Base-by-base conservation (phyloP, 2,888 invertebrate genomes). In the Brenthis daphne region DNA sequence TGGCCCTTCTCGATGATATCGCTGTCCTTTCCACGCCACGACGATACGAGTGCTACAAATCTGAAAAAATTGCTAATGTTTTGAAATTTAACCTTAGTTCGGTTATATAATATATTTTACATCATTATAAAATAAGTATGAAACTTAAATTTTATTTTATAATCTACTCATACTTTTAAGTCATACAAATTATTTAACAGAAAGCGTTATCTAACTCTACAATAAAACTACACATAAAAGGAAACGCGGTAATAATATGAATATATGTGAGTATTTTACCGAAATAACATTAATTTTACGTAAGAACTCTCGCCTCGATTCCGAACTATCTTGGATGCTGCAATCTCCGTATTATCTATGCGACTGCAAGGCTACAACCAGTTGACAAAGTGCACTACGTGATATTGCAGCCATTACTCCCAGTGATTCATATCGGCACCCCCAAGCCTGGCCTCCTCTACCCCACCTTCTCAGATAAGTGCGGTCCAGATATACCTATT, bases 361-460 rank as follows among this genome's bases (percentile, higher is more conserved):
- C 89, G 80, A 86, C 85, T 84, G 85, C 85, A 87, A 88, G 85
- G 87, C 89, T 88, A 88, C 90, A 90, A 88, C 84, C 89, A 87
- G 90, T 90, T 92, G 92, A 92, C 92, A 92, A 92, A 92, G 90
- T 92, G 90, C 92, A 90, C 86, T 92, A 92, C 92, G 92, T 92
- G 92, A 90, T 92, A 92, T 91, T 92, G 89, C 89, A 86, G 87
- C 91, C 91, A 91, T 92, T 92, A 92, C 89, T 92, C 90, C 86
- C 83, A 75, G 91, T 92, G 92, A 92, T 92, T 91, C 91, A 91
- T 91, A 90, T 90, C 89, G 84, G 74, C 71, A 78, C 84, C 83
- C 84, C 85, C 85, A 80, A 75, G 76, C 74, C 70, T 71, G 75
- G 76, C 74, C 72, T 71, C 77, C 78, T 78, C 76, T 80, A 76